Conservation (phyloP, 2,797 vertebrate species). For the Xenentodon cancila region DNA sequence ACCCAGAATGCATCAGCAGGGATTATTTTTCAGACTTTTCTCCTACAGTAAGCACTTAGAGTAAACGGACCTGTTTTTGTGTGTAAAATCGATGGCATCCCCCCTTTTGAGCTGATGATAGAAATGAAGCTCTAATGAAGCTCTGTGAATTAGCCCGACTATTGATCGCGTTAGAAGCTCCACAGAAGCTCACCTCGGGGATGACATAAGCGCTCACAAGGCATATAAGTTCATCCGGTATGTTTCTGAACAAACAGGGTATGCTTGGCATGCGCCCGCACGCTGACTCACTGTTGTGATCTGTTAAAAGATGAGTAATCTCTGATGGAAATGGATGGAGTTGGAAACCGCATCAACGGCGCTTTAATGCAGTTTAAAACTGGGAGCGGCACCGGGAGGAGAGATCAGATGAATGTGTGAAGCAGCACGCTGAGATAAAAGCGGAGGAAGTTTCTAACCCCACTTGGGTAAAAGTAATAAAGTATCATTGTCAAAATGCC, state of each 20-base stretch:
- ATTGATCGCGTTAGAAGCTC: conserved; percentile 12
- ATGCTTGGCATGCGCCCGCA: conserved; percentile 63
- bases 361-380: conserved; percentile 29
- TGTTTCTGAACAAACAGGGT: conserved; percentile 40
- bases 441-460: too few relatives aligned
- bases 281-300: conserved; percentile 70
- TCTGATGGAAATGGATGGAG: conserved; percentile 37
- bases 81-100: not conserved
- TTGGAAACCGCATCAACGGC: conserved; percentile 28
- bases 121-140: conserved; percentile 6
- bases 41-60: too few relatives aligned
- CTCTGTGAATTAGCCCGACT: not conserved
- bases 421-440: not conserved
- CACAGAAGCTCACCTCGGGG: conserved; percentile 9
- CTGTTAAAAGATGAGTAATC: conserved; percentile 46
- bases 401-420: not conserved
- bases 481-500: too few relatives aligned
- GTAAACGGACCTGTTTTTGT: not conserved
- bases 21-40: too few relatives aligned
- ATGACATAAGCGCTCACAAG: conserved; percentile 46
- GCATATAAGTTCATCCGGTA: conserved; percentile 19
- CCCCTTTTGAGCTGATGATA: not conserved
- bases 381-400: conserved; percentile 8
- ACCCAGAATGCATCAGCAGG: too few relatives aligned
- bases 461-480: not conserved